Conservation (phyloP, 2,888 invertebrate species). For the Tubulanus polymorphus region DNA sequence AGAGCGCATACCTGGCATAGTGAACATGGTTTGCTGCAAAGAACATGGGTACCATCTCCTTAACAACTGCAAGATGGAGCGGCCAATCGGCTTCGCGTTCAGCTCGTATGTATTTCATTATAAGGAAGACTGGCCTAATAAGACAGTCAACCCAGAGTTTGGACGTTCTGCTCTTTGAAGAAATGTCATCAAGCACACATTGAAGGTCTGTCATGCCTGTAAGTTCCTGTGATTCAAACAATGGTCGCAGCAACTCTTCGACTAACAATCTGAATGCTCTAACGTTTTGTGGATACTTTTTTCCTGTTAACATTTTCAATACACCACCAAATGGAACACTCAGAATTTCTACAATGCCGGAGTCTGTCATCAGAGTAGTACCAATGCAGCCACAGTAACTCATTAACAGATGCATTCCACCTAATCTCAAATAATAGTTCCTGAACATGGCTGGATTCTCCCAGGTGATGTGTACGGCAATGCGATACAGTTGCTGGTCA, state of each 20-base stretch:
- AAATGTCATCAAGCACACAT: neutral
- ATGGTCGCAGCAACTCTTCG: conserved; percentile 19
- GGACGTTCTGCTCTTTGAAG: conserved; percentile 7
- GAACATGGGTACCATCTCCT: conserved; percentile 1
- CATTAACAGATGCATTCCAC: conserved; percentile 12
- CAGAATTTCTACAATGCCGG: conserved; percentile 8
- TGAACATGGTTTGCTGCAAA: conserved; percentile 5
- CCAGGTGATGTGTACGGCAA: conserved; percentile 10
- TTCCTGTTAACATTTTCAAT: conserved; percentile 4
- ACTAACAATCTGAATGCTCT: conserved; percentile 19
- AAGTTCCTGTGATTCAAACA: neutral
- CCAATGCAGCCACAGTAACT: conserved; percentile 9
- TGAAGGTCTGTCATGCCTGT: neutral
- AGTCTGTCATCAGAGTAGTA: conserved; percentile 10
- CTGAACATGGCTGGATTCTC: conserved; percentile 8
- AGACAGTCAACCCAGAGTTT: neutral
- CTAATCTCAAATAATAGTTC: conserved; percentile 8
- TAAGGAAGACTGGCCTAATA: neutral
- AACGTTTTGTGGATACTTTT: conserved; percentile 18
- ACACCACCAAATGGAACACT: conserved; percentile 6
- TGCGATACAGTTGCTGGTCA: conserved; percentile 12
- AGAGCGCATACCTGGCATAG: conserved; percentile 5
- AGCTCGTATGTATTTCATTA: neutral
- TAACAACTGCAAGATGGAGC: neutral
- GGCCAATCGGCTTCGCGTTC: conserved; percentile 2